These are phyloP conservation scores for Tupaia tana DNA, from an alignment of 2,113 vertebrate genomes.

Conservation along the genomic window DNA sequence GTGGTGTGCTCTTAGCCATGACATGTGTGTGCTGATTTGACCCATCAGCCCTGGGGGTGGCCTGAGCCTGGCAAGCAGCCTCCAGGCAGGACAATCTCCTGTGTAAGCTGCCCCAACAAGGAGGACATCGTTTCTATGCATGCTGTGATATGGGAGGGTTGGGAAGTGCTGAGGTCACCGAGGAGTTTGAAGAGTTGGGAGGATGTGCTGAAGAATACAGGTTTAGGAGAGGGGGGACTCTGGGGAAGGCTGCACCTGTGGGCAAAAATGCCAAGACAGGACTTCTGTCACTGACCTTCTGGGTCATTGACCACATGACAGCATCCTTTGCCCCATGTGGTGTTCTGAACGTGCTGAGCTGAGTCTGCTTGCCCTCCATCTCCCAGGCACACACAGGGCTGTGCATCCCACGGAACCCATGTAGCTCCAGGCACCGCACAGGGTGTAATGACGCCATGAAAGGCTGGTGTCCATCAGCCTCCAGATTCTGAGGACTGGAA, in stretches of 20 bases:
- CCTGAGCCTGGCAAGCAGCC: neutral
- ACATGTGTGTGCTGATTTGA: neutral
- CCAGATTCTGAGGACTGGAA: neutral
- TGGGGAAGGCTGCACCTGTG: neutral
- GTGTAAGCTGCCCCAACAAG: neutral
- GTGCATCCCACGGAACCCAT: fast-evolving
- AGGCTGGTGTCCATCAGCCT: neutral
- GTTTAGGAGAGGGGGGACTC: neutral
- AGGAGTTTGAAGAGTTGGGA: neutral
- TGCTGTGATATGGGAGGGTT: neutral
- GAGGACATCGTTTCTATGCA: neutral
- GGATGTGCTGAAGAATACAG: neutral
- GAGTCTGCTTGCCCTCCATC: too few species aligned
- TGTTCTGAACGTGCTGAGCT: neutral
- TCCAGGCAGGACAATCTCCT: neutral
- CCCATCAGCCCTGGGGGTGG: neutral
- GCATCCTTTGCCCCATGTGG: neutral
- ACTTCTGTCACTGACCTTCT: neutral
- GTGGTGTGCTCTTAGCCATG: neutral
- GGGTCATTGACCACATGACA: neutral
- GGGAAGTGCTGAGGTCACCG: neutral
- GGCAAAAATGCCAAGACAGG: neutral
- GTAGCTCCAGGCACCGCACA: fast-evolving
- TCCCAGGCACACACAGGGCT: neutral
- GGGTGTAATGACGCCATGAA: too few species aligned